Conservation (phyloP, 2,888 invertebrate genomes). For the Pseudococcus viburni region DNA sequence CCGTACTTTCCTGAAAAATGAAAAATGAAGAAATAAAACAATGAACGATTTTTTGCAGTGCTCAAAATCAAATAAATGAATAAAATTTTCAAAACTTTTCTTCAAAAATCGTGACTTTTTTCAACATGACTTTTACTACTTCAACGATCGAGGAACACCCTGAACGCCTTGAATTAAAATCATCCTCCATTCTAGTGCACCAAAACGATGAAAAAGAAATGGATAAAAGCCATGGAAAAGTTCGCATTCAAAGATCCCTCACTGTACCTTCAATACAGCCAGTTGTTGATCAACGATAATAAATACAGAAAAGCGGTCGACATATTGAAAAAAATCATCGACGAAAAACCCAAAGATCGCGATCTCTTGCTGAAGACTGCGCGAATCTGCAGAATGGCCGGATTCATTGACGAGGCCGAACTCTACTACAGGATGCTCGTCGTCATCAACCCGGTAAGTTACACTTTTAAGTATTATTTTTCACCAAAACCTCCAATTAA, state of each 20-base stretch:
- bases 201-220: constrained; percentile 21
- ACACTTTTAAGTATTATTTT: no score
- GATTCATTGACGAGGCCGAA: constrained; percentile 58
- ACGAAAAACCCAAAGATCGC: constrained; percentile 27
- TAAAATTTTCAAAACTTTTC: neutral
- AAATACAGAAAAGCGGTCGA: constrained; percentile 53
- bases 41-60: no score
- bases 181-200: neutral
- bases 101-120: neutral
- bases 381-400: constrained; percentile 54
- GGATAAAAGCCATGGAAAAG: constrained; percentile 20
- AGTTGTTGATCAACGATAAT: constrained; percentile 48
- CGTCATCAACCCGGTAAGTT: constrained; percentile 36
- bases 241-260: constrained; percentile 54
- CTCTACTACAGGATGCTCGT: constrained; percentile 36
- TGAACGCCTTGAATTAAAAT: no score
- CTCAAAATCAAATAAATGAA: no score
- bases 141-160: no score
- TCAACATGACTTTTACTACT: no score
- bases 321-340: constrained; percentile 54
- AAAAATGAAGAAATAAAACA: no score
- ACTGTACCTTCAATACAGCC: constrained; percentile 58
- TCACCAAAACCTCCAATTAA: no score
- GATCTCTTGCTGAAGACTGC: constrained; percentile 49
- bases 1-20: no score